Evolutionary conservation across 1,140 invertebrate genomes (phyloP), one percentile per base, ranked within the genome.

Genomic region (Apocrypta bakeri): DNA sequence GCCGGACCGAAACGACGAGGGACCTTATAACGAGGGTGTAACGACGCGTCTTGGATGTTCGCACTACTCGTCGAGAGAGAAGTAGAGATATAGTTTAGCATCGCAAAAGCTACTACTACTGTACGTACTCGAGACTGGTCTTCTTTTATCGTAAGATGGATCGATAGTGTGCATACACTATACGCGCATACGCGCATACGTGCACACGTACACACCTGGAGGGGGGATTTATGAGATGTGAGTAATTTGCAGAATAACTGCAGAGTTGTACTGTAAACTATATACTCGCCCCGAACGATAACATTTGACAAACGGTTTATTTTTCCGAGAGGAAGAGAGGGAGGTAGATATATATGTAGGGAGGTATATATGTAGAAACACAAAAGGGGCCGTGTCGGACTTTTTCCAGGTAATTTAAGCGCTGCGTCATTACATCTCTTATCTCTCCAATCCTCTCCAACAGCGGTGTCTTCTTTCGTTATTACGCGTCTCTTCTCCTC

Each of bases 391-490:
- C 48, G 14, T n/a, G 17, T 56, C 48, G 48, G 48, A 63, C 27
- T 21, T 33, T 61, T 63, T 75, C 29, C 25, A 61, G 42, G 48
- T 75, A 75, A 75, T 77, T 66, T 66, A 77, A 40, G 31, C 75
- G n/a, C 31, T 37, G 61, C 63, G 14, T 33, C 61, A 61, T 75
- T 75, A 63, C 17, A 75, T 27, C 42, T 61, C 48, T 75, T 75
- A 56, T 40, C 40, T 74, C 63, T 66, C 63, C 24, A 8, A 25
- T 66, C 24, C 63, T 29, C 63, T 7, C n/a, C 6, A n/a, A 29
- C n/a, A 2, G 12, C 14, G 11, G 14, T 17, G 25, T 75, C 24
- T 63, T 63, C 25, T 42, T 63, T 56, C 31, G 73, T 27, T 56
- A 25, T 25, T 24, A 17, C 40, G 25, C 48, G 17, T 17, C 63